These are phyloP conservation scores for Tyria jacobaeae DNA, from an alignment of 2,888 invertebrate genomes.

Conservation along the genomic window DNA sequence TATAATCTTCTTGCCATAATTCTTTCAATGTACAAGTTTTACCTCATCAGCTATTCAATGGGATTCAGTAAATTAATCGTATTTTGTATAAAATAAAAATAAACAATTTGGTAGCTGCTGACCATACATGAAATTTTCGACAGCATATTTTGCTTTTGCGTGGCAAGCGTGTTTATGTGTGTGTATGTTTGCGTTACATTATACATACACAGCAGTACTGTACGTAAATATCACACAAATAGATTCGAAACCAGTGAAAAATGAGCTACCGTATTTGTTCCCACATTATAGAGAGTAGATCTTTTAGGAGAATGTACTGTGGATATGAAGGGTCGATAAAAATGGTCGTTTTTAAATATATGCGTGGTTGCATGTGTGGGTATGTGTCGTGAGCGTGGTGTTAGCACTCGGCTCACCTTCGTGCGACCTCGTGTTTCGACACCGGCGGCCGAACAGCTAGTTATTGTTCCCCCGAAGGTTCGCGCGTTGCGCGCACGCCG, in stretches of 20 bases:
- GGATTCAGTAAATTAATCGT: conserved; percentile 37
- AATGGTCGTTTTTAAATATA: conserved; percentile 57
- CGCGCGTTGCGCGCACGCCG: conserved; percentile 76
- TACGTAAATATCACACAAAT: conserved; percentile 65
- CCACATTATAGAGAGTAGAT: neutral
- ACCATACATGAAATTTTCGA: conserved; percentile 73
- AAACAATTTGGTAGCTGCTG: conserved; percentile 48
- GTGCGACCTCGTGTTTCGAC: conserved; percentile 84
- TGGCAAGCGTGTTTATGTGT: conserved; percentile 64
- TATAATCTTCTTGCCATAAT: conserved; percentile 24
- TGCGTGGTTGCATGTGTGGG: conserved; percentile 53
- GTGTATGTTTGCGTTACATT: conserved; percentile 60
- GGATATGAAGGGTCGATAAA: conserved; percentile 23
- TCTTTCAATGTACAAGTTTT: conserved; percentile 30
- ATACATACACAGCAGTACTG: conserved; percentile 56
- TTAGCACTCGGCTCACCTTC: conserved; percentile 83
- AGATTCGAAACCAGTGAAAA: conserved; percentile 37
- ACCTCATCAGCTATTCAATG: conserved; percentile 16
- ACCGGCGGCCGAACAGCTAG: conserved; percentile 71
- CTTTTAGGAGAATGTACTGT: conserved; percentile 3
- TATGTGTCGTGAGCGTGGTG: conserved; percentile 74
- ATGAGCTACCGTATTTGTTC: conserved; percentile 46
- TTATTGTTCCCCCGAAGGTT: conserved; percentile 82
- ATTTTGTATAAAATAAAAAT: conserved; percentile 44
- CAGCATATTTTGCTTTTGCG: conserved; percentile 80